A percentile compares a stretch with the other conserved stretches of the same genome.
Conservation (phyloP, 2,113 vertebrate genomes). For the Edolisoma coerulescens region DNA sequence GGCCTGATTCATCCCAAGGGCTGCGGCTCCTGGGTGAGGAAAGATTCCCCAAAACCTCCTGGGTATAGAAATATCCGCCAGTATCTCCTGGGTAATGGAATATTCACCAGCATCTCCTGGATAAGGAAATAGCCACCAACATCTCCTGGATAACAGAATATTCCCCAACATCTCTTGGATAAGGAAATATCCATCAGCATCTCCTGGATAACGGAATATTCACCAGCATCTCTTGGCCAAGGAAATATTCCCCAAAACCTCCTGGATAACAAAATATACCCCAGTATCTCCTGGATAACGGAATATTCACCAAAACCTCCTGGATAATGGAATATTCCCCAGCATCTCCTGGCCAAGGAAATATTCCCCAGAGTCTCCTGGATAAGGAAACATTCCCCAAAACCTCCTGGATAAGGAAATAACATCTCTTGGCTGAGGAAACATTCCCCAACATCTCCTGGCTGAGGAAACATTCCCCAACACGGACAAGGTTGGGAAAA, state of each 20-base stretch:
- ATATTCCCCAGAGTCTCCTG: rapidly evolving
- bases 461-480: not conserved
- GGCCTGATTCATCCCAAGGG: not conserved
- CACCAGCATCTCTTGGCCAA: rapidly evolving
- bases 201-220: not conserved
- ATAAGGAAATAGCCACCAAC: rapidly evolving
- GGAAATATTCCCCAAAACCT: not conserved
- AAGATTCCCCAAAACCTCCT: not conserved
- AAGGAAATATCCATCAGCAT: not conserved
- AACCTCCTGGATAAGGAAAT: rapidly evolving
- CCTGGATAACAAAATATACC: not conserved
- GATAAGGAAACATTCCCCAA: not conserved
- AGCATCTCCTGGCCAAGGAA: rapidly evolving
- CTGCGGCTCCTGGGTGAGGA: not conserved
- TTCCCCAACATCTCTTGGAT: rapidly evolving
- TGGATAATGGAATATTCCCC: too few relatives aligned
- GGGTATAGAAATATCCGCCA: not conserved
- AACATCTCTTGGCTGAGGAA: not conserved
- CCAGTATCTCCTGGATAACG: rapidly evolving
- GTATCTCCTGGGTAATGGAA: not conserved
- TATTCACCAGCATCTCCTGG: not conserved
- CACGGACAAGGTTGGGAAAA: not conserved
- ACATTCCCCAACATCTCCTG: rapidly evolving
- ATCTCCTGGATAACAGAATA: not conserved
- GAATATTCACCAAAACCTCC: rapidly evolving